Conservation (phyloP, 1,140 invertebrate species). For the Araneus ventricosus region DNA sequence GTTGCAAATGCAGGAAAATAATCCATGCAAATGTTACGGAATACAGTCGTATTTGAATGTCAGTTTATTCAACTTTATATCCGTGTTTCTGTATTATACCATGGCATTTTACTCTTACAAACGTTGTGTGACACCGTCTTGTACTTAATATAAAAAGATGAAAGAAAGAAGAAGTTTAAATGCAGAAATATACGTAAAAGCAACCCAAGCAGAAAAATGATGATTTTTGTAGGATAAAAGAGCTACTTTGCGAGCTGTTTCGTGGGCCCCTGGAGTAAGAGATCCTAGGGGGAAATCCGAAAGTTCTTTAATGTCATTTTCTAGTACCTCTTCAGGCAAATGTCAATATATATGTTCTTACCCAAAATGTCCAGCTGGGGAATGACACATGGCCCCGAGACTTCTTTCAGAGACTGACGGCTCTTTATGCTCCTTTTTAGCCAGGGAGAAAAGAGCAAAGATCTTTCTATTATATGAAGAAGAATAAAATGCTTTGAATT, state of each 20-base stretch:
- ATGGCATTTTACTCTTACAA: too few relatives aligned
- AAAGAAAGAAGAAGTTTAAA: too few relatives aligned
- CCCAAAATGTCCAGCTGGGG: neutral
- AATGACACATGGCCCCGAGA: neutral
- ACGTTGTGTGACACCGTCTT: too few relatives aligned
- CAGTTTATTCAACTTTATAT: too few relatives aligned
- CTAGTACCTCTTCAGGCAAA: slow-evolving; percentile 38
- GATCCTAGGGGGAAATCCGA: neutral
- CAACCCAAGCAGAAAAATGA: neutral
- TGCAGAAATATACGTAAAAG: too few relatives aligned
- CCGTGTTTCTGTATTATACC: too few relatives aligned
- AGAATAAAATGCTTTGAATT: neutral
- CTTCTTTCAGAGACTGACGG: neutral
- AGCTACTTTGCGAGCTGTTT: neutral
- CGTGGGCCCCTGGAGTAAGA: neutral
- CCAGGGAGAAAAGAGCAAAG: neutral
- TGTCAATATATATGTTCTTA: slow-evolving; percentile 28
- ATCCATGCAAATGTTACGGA: too few relatives aligned
- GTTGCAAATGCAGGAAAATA: too few relatives aligned
- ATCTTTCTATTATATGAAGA: neutral
- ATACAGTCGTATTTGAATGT: too few relatives aligned
- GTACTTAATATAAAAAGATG: too few relatives aligned
- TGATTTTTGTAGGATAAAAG: neutral
- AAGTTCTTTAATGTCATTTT: neutral
- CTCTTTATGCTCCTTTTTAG: neutral